Base-by-base conservation (phyloP, 2,888 invertebrate genomes). In the Ophion ventricosus region DNA sequence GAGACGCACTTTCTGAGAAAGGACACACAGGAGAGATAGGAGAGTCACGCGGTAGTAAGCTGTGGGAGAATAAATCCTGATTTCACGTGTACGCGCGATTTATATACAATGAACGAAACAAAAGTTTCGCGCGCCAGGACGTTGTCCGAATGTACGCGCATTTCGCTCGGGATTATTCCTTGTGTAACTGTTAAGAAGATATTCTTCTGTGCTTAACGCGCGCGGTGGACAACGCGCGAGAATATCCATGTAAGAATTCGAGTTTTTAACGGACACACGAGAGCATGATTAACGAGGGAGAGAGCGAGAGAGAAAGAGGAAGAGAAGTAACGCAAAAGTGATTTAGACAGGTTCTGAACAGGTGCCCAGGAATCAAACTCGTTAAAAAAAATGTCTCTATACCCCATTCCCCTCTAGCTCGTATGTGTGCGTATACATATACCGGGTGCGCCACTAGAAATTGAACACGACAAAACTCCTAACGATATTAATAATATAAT, bases 261-360 rank as follows among this genome's bases (percentile, higher is more conserved):
- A 82, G 40, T 64, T 80, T 72, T 73, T 29, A 7, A 23, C n/a
- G 59, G 35, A 67, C 63, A 72, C 66, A 54, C 26, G 64, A 57
- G 84, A 17, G 17, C 79, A 73, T 86, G 86, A 87, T 87, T 87
- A 86, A 87, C 80, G 87, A 85, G 23, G n/a, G 69, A 56, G 29
- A 56, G 35, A 61, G 20, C 23, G 11, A 69, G 23, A 63, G 59
- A 57, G 35, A 56, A 26, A 43, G 40, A 54, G 40, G 26, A 4
- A 23, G 49, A 23, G 26, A 64, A 56, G 57, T 54, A 17, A 29
- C 49, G 66, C 57, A 63, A 66, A 77, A 59, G 79, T 67, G 17
- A 82, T 77, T 80, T 29, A 66, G 23, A 57, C 56, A 63, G 70
- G 75, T 83, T 76, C 61, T 57, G 70, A 79, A 67, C 83, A 85